Evolutionary conservation across 2,888 invertebrate species (phyloP), one percentile per base, ranked within the genome.

Genomic region (Drosophila bunnanda): DNA sequence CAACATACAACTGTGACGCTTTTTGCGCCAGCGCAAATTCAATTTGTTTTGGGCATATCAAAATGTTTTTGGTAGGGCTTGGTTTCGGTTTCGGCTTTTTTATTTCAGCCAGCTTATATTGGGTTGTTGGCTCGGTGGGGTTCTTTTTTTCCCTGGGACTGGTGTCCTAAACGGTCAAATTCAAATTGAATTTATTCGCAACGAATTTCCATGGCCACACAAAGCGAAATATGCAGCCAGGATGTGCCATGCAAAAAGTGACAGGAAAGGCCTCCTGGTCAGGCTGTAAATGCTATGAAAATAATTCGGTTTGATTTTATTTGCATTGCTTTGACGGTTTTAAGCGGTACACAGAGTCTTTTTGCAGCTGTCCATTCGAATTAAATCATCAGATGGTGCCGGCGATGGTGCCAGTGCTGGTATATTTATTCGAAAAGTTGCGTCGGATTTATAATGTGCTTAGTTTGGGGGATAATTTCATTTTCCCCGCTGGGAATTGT

Each of bases 291-390:
- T 67, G 79, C 41, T 59, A 66, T 56, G 70, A 76, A 81, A 77
- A 88, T 84, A 83, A 87, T 83, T 84, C 79, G 85, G 81, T 89
- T 87, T 87, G 79, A 81, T 89, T 84, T 84, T 79, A 87, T 89
- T 84, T 87, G 88, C 82, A 87, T 84, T 84, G 88, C 83, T 89
- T 89, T 84, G 89, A 84, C 64, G 76, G 79, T 77, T 81, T 84
- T 76, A 68, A 62, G 68, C 74, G 76, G 60, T 66, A 44, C 59
- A 55, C 68, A 61, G 58, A 53, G 25, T 38, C 43, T 36, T 17
- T 53, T 64, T 56, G 66, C 65, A 65, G 36, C 61, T 70, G 70
- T 68, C 56, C 54, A 60, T 22, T 76, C 39, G 70, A 70, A 70
- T 76, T 59, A 53, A 59, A 69, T 72, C 57, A 50, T 54, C 75